Evolutionary conservation across 2,113 vertebrate species (phyloP), one percentile per base, ranked within the genome.

Genomic region (Drymodes brunneopygia): DNA sequence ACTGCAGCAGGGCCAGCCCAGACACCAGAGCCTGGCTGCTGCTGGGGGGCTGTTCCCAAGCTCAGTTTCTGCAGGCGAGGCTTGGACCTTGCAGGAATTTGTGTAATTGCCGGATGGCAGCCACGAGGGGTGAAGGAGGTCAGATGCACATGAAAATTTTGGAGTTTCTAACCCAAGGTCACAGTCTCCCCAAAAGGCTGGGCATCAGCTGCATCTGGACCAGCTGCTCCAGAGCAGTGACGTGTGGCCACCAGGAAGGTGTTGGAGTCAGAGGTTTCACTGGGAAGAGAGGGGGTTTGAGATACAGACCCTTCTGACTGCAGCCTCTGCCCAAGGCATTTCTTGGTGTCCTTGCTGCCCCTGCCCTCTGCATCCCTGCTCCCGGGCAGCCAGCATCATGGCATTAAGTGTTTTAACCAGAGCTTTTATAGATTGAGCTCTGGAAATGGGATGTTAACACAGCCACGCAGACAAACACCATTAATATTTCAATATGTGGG

Each of bases 401-500:
- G 40, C 31, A 3, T 25, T 15, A 7, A 35, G 70, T 15, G n/a
- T 47, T 77, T 60, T 51, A 74, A 85, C 21, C 61, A 21, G 78
- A 53, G 66, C n/a, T 87, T 16, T 94, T 79, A 27, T 36, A 67
- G 79, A 38, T 35, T 9, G 58, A 86, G 75, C 56, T 57, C 29
- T 65, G 80, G 62, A 53, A 65, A 45, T 7, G 62, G 5, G 54
- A 42, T 66, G 89, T 69, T 64, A 65, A 82, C 90, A 45, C 92
- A 58, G 73, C 40, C 33, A 33, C 1, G 2, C 50, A 15, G 65
- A 47, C 73, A 48, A 84, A 71, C 44, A 6, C 36, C 53, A 73
- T 95, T 70, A 96, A 95, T 97, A 96, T 97, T 98, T 96, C 92
- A 87, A 6, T 14, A 36, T 2, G 2, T 75, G 81, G 87, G 86